Base-by-base conservation (phyloP, 2,797 vertebrate species). In the Channa striata region DNA sequence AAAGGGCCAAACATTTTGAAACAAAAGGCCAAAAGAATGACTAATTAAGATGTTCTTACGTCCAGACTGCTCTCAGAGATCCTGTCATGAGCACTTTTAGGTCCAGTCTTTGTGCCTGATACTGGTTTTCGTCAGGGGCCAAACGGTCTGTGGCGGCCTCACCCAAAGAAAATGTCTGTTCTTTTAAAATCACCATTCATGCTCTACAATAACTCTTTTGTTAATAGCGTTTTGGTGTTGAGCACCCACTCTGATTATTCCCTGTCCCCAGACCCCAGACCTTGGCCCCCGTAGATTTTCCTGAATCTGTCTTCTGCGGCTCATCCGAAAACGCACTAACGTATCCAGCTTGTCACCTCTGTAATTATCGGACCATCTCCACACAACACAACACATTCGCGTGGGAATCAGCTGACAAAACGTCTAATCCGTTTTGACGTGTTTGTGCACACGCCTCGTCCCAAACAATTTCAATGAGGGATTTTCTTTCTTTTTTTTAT, bases 311-410 rank as follows among this genome's bases (percentile, higher is more conserved):
- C 60, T 39, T 62, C 76, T 88, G 70, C 67, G 84, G 66, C 78
- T 80, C 82, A 85, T 79, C 76, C 74, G 43, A 78, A n/a, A 72
- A 69, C 59, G 33, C 67, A 47, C 75, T 80, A 54, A 92, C 89
- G 90, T 77, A 87, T 80, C 84, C 82, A 61, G 54, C 80, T 84
- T 80, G 74, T 78, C 64, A 67, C 75, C 71, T 80, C 80, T 91
- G 58, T 90, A 90, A 92, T 93, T 91, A 90, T 68, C 34, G 68
- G 69, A 68, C 77, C 76, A 64, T 68, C 74, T 85, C 64, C 56
- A 48, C 78, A 56, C 75, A 69, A 84, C 68, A 77, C 84, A 58
- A 58, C 64, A 87, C 60, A 74, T 72, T 74, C 21, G 43, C 72
- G 63, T 82, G 84, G 84, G 88, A 92, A 69, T 54, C 62, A 25